A percentile compares a stretch with the other conserved stretches of the same genome.
phyloP scores from a whole-genome alignment of 2,888 invertebrate genomes.

The Orthonychiurus folsomi region DNA sequence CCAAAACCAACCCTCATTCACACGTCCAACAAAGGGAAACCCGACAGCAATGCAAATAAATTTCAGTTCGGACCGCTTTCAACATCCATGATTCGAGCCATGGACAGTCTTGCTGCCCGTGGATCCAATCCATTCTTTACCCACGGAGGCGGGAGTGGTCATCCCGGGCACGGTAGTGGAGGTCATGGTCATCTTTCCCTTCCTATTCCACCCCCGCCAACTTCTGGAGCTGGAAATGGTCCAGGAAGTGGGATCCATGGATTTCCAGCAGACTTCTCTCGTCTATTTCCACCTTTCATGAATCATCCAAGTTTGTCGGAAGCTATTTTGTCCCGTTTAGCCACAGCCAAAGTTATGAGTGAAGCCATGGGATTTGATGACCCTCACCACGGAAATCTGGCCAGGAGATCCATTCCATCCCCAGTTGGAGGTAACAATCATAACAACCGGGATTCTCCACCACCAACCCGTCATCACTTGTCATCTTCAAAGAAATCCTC shows the following conservation, averaged over 20 bases:
- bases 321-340: conserved; percentile 30
- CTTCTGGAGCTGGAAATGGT: conserved; percentile 12
- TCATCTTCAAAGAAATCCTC: conserved; percentile 18
- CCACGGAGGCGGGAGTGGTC: conserved; percentile 47
- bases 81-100: conserved; percentile 31
- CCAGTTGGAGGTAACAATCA: conserved; percentile 12
- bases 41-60: conserved; percentile 25
- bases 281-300: conserved; percentile 33
- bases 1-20: conserved; percentile 56
- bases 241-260: conserved; percentile 14
- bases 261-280: conserved; percentile 31
- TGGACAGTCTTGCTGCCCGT: conserved; percentile 29
- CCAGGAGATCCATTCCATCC: conserved; percentile 20
- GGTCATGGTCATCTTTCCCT: conserved; percentile 17
- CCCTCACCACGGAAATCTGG: not conserved
- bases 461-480: conserved; percentile 14
- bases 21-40: conserved; percentile 27
- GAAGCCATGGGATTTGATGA: not conserved
- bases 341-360: conserved; percentile 15
- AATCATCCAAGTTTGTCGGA: conserved; percentile 25
- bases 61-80: conserved; percentile 30
- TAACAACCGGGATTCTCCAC: conserved; percentile 13
- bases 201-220: conserved; percentile 22
- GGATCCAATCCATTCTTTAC: conserved; percentile 24
- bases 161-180: conserved; percentile 42